Evolutionary conservation across 2,113 vertebrate species (phyloP), one percentile per base, ranked within the genome.

Genomic region (Mirza zaza): DNA sequence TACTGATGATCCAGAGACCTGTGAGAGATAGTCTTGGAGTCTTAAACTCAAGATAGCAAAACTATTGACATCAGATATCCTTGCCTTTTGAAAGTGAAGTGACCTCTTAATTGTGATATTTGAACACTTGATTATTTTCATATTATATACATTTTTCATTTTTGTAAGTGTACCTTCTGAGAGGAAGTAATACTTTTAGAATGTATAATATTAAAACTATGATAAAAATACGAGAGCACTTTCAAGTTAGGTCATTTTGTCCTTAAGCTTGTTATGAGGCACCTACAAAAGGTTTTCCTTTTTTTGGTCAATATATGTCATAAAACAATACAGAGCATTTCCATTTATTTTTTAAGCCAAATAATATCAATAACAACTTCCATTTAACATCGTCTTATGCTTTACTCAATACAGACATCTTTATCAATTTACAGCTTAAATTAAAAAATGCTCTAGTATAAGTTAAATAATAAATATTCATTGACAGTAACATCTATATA

Each of bases 221-320:
- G 13, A n/a, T 48, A 63, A 92, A 97, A 93, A 87, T 71, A 80
- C 39, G 48, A 91, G 29, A 77, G 15, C 20, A 77, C n/a, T 75
- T 90, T 87, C 27, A 55, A 92, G 11, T 94, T 82, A 87, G 27
- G 4, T 73, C 68, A 55, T 52, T 77, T 77, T 90, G 25, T 8
- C 3, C 39, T 87, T 94, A 8, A 63, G 15, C 61, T 80, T 87
- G 34, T 52, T 87, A 84, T 79, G 73, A 73, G 75, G 34, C 27
- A 92, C 15, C 34, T 79, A 25, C 27, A 77, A 36, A 93, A 92
- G 50, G 75, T 59, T 5, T 68, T 73, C 18, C 50, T 52, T 52
- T 52, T 15, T 52, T 52, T 45, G 20, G 3, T 10, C 10, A 25
- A 48, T 50, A 42, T 20, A n/a, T 71, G 18, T 57, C 61, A 76